phyloP scores from a whole-genome alignment of 2,113 vertebrate species.

The Catharus fuscescens region DNA sequence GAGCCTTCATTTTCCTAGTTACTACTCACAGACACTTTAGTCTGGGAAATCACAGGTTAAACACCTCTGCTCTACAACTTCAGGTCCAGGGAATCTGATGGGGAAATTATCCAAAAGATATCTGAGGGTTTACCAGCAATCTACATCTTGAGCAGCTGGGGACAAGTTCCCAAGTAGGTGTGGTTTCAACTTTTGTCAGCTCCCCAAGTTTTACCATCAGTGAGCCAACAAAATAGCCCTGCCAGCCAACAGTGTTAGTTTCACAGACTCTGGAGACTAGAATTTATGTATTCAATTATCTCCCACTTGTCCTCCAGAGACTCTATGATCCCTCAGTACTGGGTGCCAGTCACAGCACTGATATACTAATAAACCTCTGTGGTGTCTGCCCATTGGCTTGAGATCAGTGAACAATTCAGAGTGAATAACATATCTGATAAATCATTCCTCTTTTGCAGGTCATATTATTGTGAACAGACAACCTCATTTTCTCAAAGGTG shows the following conservation, averaged over 20 bases:
- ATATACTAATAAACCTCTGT: background rate
- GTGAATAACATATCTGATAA: background rate
- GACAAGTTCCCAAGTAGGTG: background rate
- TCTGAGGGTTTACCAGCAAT: background rate
- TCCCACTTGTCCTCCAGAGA: background rate
- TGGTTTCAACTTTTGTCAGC: background rate
- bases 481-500: background rate
- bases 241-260: background rate
- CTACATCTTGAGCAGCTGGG: background rate
- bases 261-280: background rate
- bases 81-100: background rate
- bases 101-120: background rate
- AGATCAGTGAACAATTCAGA: background rate
- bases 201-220: background rate
- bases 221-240: background rate
- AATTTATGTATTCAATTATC: constrained; percentile 30
- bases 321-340: background rate
- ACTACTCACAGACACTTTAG: background rate
- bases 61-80: background rate
- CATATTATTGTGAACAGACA: background rate
- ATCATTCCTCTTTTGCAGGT: background rate
- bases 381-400: background rate
- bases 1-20: background rate
- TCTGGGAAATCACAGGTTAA: background rate
- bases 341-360: background rate